Conservation (phyloP, 2,113 vertebrate genomes). For the Oreotrochilus melanogaster region DNA sequence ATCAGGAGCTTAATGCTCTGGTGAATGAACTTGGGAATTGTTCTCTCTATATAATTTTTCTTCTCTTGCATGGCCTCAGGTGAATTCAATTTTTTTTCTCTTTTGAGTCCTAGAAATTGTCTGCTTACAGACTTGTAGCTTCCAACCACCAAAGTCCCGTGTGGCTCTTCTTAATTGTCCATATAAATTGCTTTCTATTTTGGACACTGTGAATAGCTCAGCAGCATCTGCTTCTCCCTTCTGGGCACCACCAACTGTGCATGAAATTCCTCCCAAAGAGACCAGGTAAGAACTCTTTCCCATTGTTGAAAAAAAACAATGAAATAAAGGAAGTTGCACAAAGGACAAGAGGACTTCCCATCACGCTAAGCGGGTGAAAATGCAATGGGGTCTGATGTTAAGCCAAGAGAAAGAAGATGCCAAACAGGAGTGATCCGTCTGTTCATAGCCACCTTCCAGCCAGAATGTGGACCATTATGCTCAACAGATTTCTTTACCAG, state of each 20-base stretch:
- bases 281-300: conserved; percentile 64
- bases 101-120: conserved; percentile 58
- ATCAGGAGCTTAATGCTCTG: conserved; percentile 12
- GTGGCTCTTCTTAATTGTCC: conserved; percentile 79
- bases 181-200: conserved; percentile 82
- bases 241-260: conserved; percentile 75
- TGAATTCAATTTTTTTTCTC: conserved; percentile 57
- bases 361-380: not conserved
- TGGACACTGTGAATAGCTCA: conserved; percentile 71
- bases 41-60: conserved; percentile 46
- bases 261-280: conserved; percentile 54
- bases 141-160: conserved; percentile 66
- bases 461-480: not conserved
- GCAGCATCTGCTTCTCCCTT: conserved; percentile 69
- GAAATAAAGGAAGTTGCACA: conserved; percentile 62
- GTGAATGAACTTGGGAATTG: conserved; percentile 50
- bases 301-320: conserved; percentile 62
- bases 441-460: not conserved
- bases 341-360: not conserved
- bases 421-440: not conserved
- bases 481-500: not conserved
- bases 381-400: not conserved
- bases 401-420: not conserved
- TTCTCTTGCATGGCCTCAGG: conserved; percentile 44
- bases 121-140: conserved; percentile 60